Evolutionary conservation across 1,140 invertebrate species (phyloP), one percentile per base, ranked within the genome.

Genomic region (Gryllus bimaculatus): DNA sequence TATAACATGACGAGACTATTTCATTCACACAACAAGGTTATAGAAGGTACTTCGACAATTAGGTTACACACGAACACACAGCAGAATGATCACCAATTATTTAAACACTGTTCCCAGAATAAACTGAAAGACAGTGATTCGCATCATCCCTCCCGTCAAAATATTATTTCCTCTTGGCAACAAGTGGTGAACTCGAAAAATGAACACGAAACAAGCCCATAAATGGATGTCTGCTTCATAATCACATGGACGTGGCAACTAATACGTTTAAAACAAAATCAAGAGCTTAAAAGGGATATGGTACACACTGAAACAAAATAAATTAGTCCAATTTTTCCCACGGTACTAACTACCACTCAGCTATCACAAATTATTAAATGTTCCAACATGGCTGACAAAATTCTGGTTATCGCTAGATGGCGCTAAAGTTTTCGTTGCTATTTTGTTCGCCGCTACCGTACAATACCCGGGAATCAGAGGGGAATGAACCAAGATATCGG

Each of bases 111-210:
- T 66, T 7, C 18, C 54, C 18, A 66, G 10, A 13, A 18, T 66
- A 66, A 13, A 66, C 10, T 66, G 18, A 66, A 13, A 66, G 54
- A 18, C 26, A 39, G 26, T 39, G 26, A 39, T 39, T 39, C 26
- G 26, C 5, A 39, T 39, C 26, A 39, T 39, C 18, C 54, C 18
- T 66, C 54, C 10, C 54, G 18, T 66, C 54, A 66, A 66, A 66
- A 66, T 66, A 66, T 66, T 66, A 66, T 66, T 66, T 66, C 54
- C 54, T 66, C 54, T 66, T 66, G 10, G 54, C 54, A 66, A 66
- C 54, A 66, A 66, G 54, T 66, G 54, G 54, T 18, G 54, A 66
- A 66, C 10, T 13, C 54, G 10, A 18, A 66, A 10, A 66, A 10
- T 13, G 10, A 13, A 18, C 54, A 66, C 54, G 54, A 66, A 66